Base-by-base conservation (phyloP, 2,797 vertebrate species). In the Enteromius mattozi region DNA sequence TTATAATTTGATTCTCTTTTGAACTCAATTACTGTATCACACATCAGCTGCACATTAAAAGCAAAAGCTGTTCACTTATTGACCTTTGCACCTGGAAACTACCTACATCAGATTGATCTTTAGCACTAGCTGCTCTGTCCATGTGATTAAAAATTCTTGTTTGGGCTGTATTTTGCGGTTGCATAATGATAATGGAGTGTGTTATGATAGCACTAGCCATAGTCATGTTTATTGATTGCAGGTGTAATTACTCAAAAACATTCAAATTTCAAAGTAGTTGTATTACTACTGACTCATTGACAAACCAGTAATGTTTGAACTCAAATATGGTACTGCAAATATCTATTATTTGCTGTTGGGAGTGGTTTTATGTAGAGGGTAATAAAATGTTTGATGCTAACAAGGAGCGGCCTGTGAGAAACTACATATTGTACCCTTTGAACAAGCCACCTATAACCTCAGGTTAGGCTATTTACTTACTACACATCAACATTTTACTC, bases 301-400 rank as follows among this genome's bases (percentile, higher is more conserved):
- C 12, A 30, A 63, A 24, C 35, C 21, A 63, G 17, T 78, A 21
- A 33, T 7, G 5, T 59, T 42, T 61, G n/a, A 77, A 59, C 75
- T 59, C 14, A 77, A 33, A 79, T n/a, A 66, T 4, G 1, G 6
- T 30, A 49, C 12, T n/a, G 12, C 1, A 47, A 63, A 47, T 47
- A 65, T 33, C 27, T 65, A n/a, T 79, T 79, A n/a, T 79, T 66
- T 79, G 42, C 42, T 47, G 3, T 33, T 66, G 19, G 77, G 77
- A 79, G 78, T 68, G 40, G 27, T 51, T 79, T 49, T 77, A 56
- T 77, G 14, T 9, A 21, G 5, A 54, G 2, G 19, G 30, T 56
- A 54, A 76, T 54, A 56, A 76, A 21, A 49, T 9, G 2, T 47
- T 3, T 56, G 3, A 75, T n/a, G 4, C 4, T 0, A 42, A 63